Evolutionary conservation across 2,888 invertebrate species (phyloP), one percentile per base, ranked within the genome.

Genomic region (Oscheius onirici): DNA sequence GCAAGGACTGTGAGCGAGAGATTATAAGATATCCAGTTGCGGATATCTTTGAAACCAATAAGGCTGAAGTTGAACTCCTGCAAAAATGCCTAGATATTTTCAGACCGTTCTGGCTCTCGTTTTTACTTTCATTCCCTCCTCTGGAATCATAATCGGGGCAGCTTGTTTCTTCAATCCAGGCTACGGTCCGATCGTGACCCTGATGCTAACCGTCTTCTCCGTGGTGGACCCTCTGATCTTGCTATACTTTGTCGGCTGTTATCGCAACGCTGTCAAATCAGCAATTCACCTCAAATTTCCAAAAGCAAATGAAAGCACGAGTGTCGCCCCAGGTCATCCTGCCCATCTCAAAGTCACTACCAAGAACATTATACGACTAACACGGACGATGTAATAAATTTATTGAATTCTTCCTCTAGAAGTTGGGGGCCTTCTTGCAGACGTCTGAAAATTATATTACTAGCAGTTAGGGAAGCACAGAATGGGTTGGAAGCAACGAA

Each of bases 221-320:
- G 63, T 63, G 2, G 10, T 63, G 34, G 63, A 63, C n/a, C 63
- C 63, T 8, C 20, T 63, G 10, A 46, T 63, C 34, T 46, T 63
- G 13, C 63, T 63, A 17, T 63, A 63, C 34, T 63, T 63, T 28
- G 63, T 63, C 26, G 63, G 63, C n/a, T 63, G 63, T 20, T 63
- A 63, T 26, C 63, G 63, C n/a, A 63, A 17, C 26, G 63, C 63
- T n/a, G 49, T 63, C 24, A 63, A 63, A 26, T 17, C 24, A 8
- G 63, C 63, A 1, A 13, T 63, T 15, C 34, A 49, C 17, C 26
- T 46, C n/a, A 46, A 28, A 28, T 61, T 61, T 15, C 63, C 46
- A n/a, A n/a, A 3, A 15, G 11, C 24, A 26, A 26, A 63, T n/a
- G 20, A 44, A 2, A 46, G 46, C 17, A 49, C 34, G 5, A 28